Percentiles rank a stretch among this genome's conserved stretches.
Conservation (phyloP, 2,113 vertebrate species). For the Austrofundulus limnaeus region DNA sequence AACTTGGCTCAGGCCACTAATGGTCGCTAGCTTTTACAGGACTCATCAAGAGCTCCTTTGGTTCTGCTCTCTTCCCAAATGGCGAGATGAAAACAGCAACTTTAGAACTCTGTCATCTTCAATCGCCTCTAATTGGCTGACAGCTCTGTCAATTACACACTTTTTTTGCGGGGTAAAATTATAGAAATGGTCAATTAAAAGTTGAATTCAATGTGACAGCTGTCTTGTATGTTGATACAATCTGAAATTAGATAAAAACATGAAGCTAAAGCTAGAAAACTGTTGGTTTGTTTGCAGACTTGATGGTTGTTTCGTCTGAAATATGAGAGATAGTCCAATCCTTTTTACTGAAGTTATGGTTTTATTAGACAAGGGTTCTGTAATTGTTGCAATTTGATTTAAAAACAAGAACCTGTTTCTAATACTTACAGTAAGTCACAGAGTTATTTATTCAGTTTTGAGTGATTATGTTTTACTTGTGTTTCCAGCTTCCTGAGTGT, state of each 20-base stretch:
- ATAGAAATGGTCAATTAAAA: neutral
- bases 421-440: no score
- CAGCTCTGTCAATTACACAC: slow-evolving; percentile 1
- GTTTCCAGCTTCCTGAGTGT: no score
- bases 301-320: neutral
- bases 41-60: slow-evolving; percentile 35
- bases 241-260: neutral
- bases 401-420: no score
- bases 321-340: no score
- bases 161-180: neutral
- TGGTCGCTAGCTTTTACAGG: slow-evolving; percentile 54
- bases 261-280: neutral
- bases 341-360: no score
- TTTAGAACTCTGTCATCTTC: neutral
- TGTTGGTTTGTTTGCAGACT: neutral
- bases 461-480: no score
- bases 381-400: no score
- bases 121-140: neutral
- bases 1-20: slow-evolving; percentile 47
- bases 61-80: slow-evolving; percentile 29
- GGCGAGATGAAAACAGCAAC: slow-evolving; percentile 23
- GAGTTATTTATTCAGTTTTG: no score
- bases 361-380: no score
- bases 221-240: neutral
- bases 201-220: neutral